Evolutionary conservation across 1,140 invertebrate genomes (phyloP), one percentile per base, ranked within the genome.

Genomic region (Tetramorium simillimum): DNA sequence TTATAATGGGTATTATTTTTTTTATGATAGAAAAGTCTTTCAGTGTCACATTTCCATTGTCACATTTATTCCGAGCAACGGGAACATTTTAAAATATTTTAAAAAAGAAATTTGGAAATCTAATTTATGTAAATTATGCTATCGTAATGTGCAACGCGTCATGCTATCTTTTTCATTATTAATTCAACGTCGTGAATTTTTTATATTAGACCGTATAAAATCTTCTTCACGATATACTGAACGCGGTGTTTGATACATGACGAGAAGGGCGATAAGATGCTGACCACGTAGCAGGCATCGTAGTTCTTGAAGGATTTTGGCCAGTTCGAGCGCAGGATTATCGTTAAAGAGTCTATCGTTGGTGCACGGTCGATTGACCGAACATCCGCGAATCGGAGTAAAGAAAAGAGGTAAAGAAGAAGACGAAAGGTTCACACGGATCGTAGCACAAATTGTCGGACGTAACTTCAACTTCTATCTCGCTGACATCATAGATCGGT

Each of bases 241-340:
- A 24, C n/a, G 16, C 18, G 24, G 46, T 37, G 40, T 49, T 65
- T 63, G 76, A 78, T 10, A n/a, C 40, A 51, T 56, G 16, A 12
- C 14, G 46, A 58, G 24, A 43, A 28, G 16, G 16, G 4, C 49
- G 49, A 70, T 70, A 37, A 81, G 65, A 81, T 81, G 78, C 49
- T 43, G 78, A 81, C 78, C 78, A 81, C 78, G 78, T 81, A 81
- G 18, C 33, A 67, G 62, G 46, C 63, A 56, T 81, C 63, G n/a
- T 21, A 65, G 37, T 70, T 70, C 49, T 70, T 70, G 63, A 58
- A 43, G 65, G 78, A 81, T 81, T 81, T 70, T 37, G 65, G 10
- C 4, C 37, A 70, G 65, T 51, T 56, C 33, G 51, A 81, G 63
- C 49, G 49, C 58, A 81, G 78, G 63, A 81, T 81, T 81, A 81